phyloP scores from a whole-genome alignment of 2,888 invertebrate species.

The Cybosia mesomella region DNA sequence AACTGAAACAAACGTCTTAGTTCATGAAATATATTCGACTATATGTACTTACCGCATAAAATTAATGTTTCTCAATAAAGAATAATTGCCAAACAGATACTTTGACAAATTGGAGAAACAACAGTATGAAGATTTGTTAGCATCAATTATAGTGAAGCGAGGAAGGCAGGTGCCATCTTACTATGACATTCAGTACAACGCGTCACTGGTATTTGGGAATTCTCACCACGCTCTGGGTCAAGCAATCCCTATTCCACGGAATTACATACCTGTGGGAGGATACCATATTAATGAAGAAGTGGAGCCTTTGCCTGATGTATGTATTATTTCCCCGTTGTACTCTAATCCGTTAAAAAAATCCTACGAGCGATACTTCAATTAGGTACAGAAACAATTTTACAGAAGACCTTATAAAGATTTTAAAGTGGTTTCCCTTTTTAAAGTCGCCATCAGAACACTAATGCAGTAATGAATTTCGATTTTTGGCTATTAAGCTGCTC shows the following conservation, averaged over 20 bases:
- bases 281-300: conserved; percentile 34
- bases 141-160: conserved; percentile 26
- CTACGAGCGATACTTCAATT: background rate
- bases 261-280: conserved; percentile 42
- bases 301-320: conserved; percentile 50
- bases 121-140: conserved; percentile 22
- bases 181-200: conserved; percentile 49
- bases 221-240: conserved; percentile 32
- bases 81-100: conserved; percentile 8
- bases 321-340: background rate
- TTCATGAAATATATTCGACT: too few relatives aligned
- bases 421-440: background rate
- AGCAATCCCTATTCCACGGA: conserved; percentile 36
- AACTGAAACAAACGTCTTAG: too few relatives aligned
- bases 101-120: conserved; percentile 13
- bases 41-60: too few relatives aligned
- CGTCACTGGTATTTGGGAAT: conserved; percentile 51
- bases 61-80: too few relatives aligned
- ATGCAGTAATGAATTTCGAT: too few relatives aligned
- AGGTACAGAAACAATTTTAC: too few relatives aligned
- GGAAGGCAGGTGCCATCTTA: conserved; percentile 45
- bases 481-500: too few relatives aligned
- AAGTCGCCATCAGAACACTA: too few relatives aligned
- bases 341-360: background rate
- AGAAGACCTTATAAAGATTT: background rate